A percentile compares a stretch with the other conserved stretches of the same genome.
Conservation (phyloP, 2,888 invertebrate genomes). For the Tanytarsus gracilentus region DNA sequence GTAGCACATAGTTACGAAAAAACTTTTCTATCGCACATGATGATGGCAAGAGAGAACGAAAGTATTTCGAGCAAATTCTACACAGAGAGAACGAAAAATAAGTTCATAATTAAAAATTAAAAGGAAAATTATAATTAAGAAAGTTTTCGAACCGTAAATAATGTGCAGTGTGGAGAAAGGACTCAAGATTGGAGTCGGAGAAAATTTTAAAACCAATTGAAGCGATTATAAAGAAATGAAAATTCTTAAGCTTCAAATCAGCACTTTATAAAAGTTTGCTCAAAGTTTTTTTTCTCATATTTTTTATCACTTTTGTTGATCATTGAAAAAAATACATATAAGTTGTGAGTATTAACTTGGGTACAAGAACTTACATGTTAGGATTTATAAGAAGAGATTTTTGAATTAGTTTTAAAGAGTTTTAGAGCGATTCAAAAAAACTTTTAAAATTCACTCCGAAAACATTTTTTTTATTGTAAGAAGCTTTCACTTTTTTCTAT, state of each 20-base stretch:
- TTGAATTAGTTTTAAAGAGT: no score
- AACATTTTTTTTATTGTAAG: no score
- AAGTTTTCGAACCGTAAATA: constrained; percentile 27
- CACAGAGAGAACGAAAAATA: no score
- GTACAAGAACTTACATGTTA: no score
- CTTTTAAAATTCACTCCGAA: no score
- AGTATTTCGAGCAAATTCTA: no score
- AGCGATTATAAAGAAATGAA: constrained; percentile 13
- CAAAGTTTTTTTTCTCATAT: background rate
- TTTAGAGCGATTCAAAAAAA: no score
- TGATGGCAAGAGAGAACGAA: background rate
- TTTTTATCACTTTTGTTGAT: background rate
- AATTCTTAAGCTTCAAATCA: constrained; percentile 6
- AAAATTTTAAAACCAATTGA: constrained; percentile 7
- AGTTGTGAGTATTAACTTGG: no score
- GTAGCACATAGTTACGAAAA: no score
- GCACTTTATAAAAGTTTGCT: constrained; percentile 9
- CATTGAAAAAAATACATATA: background rate
- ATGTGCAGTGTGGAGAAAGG: constrained; percentile 11
- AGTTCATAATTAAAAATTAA: constrained; percentile 27
- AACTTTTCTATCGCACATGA: no score
- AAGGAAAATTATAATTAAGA: constrained; percentile 26
- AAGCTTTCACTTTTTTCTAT: no score
- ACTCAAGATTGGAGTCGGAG: background rate
- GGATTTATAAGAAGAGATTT: no score